Conservation (phyloP, 2,888 invertebrate genomes). For the Dromius quadrimaculatus region DNA sequence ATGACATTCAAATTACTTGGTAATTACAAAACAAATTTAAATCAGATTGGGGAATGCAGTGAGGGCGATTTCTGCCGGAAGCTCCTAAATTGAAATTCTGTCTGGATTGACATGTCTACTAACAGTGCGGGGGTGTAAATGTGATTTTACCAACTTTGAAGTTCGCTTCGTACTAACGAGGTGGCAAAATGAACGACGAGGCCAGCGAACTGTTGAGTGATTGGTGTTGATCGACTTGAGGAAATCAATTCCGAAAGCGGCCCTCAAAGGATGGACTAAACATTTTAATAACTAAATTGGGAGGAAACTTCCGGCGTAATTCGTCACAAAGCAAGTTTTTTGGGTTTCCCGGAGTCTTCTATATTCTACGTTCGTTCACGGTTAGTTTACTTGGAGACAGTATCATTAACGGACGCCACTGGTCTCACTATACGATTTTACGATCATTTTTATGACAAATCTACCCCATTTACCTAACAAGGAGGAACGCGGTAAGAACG, state of each 20-base stretch:
- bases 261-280: too few species aligned
- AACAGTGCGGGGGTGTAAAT: constrained; percentile 22
- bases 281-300: neutral
- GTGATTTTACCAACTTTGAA: constrained; percentile 20
- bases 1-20: constrained; percentile 7
- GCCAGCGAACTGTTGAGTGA: constrained; percentile 50
- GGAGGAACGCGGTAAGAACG: constrained; percentile 15
- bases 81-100: constrained; percentile 31
- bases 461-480: constrained; percentile 52
- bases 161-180: constrained; percentile 36
- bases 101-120: constrained; percentile 22
- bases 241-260: neutral
- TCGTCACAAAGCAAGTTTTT: constrained; percentile 21
- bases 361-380: constrained; percentile 22
- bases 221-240: constrained; percentile 50
- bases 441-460: constrained; percentile 52
- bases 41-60: neutral
- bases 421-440: constrained; percentile 43
- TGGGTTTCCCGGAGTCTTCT: neutral
- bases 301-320: neutral
- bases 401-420: constrained; percentile 31
- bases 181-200: constrained; percentile 14
- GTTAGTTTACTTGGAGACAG: constrained; percentile 20
- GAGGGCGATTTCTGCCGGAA: constrained; percentile 11
- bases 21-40: constrained; percentile 4